Base-by-base conservation (phyloP, 2,888 invertebrate genomes). In the Mythimna ferrago region DNA sequence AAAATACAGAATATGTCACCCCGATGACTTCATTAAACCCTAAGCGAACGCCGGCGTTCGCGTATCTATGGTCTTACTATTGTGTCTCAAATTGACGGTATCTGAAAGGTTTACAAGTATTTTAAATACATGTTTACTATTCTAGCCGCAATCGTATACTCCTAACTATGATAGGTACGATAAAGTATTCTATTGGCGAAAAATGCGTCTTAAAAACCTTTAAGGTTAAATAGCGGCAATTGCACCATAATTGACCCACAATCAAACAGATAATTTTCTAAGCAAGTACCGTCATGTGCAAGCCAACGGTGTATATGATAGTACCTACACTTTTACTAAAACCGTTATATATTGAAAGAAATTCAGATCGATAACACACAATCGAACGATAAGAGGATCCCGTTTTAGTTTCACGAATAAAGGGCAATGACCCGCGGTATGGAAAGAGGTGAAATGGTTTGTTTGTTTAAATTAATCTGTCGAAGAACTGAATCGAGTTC, bases 341-440 rank as follows among this genome's bases (percentile, higher is more conserved):
- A 67, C 81, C 77, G 78, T 79, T 79, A 79, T 56, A 16, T 53
- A 61, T 48, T 51, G 63, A 21, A n/a, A 67, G 16, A 76, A 64
- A 80, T 54, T 32, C 66, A 76, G 65, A 71, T 71, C 78, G 48
- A 81, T 71, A 79, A 71, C 77, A 76, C 80, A 76, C 63, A 81
- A 76, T 71, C 63, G 35, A 76, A 58, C 56, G 77, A 76, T 76
- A 76, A 61, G 26, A 61, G 38, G 11, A 66, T 81, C 51, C 77
- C 71, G 82, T 78, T 78, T 76, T 32, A 68, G 66, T 19, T 57
- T 68, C n/a, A 44, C 56, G 71, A 66, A 48, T 14, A 60, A 76
- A 66, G 66, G 63, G 41, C 66, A 81, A 38, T 76, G 81, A 76
- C 71, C 77, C 35, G 26, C 19, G 10, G 26, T 58, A 21, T 48